Base-by-base conservation (phyloP, 2,888 invertebrate species). In the Eupithecia centaureata region DNA sequence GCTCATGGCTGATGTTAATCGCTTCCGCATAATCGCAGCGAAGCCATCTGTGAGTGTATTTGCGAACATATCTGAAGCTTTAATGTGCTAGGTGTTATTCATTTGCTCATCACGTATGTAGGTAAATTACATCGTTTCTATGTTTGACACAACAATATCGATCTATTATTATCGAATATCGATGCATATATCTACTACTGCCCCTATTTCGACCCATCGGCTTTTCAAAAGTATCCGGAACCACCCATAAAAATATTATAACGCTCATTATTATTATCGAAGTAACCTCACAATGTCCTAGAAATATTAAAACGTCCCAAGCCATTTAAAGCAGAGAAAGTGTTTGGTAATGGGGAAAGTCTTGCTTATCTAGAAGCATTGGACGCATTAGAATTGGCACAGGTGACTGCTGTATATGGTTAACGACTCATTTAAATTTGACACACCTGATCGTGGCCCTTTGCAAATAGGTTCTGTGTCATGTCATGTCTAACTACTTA, bases 301-400 rank as follows among this genome's bases (percentile, higher is more conserved):
- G 13, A 66, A 73, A 73, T 73, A 60, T 67, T 62, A 66, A 71
- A 42, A 15, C 32, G 30, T 64, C 25, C 52, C 15, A 33, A 33
- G 33, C 72, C 64, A 57, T 73, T 63, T 68, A 64, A 32, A 67
- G 66, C 0, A 68, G 68, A 57, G 74, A 74, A 71, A 74, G 73
- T 70, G 27, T 25, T 47, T 38, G 60, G 56, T 67, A 66, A 72
- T 65, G 70, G 71, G 74, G 74, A 74, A 71, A 74, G 66, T 35
- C 60, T 56, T 32, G 32, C 56, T 61, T 61, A 67, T 51, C 42
- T 57, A 27, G 54, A 13, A 58, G 38, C 57, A 38, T 25, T 61
- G 61, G 42, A 58, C 65, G 68, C 57, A 68, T 68, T 38, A 22
- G 27, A 68, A 68, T 68, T 51, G 54, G 52, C 38, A 60, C 56